These are phyloP conservation scores for Epinephelus coioides DNA, from an alignment of 2,797 vertebrate genomes.

Conservation along the genomic window DNA sequence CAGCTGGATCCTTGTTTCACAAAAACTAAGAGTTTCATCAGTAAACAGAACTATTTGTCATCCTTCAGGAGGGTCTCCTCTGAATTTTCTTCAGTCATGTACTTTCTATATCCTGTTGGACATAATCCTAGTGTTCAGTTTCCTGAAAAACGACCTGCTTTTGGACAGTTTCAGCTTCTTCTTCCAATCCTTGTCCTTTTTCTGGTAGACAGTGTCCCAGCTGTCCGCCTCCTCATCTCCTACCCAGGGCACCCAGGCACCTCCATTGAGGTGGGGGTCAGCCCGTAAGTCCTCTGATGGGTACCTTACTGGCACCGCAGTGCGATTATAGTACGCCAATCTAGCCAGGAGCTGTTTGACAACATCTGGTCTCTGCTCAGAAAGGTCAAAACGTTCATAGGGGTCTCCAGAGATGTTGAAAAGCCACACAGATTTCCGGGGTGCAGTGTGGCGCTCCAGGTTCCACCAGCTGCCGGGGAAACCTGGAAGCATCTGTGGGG, in stretches of 20 bases:
- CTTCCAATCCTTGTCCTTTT: conserved; percentile 87
- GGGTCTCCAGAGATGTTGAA: conserved; percentile 97
- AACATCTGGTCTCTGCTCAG: conserved; percentile 90
- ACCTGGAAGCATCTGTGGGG: conserved; percentile 92
- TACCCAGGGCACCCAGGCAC: conserved; percentile 97
- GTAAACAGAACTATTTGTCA: conserved; percentile 3
- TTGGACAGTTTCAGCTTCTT: conserved; percentile 94
- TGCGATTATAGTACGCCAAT: conserved; percentile 92
- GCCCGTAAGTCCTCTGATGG: conserved; percentile 94
- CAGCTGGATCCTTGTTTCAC: neutral
- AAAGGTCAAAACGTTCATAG: conserved; percentile 92
- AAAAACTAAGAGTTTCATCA: conserved; percentile 5
- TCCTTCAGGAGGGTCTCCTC: neutral
- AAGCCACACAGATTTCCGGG: conserved; percentile 92
- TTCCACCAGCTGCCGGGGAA: conserved; percentile 96
- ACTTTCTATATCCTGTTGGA: conserved; percentile 91
- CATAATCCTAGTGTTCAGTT: conserved; percentile 94
- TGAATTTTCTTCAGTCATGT: neutral
- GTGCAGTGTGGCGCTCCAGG: conserved; percentile 90
- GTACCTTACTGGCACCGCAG: conserved; percentile 95
- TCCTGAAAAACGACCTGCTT: conserved; percentile 93
- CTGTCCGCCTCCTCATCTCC: conserved; percentile 90
- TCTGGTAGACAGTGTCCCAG: conserved; percentile 81
- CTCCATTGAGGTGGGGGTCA: conserved; percentile 93
- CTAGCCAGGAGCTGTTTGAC: conserved; percentile 92